Evolutionary conservation across 2,888 invertebrate genomes (phyloP).

Genomic region (Volucella zonaria): DNA sequence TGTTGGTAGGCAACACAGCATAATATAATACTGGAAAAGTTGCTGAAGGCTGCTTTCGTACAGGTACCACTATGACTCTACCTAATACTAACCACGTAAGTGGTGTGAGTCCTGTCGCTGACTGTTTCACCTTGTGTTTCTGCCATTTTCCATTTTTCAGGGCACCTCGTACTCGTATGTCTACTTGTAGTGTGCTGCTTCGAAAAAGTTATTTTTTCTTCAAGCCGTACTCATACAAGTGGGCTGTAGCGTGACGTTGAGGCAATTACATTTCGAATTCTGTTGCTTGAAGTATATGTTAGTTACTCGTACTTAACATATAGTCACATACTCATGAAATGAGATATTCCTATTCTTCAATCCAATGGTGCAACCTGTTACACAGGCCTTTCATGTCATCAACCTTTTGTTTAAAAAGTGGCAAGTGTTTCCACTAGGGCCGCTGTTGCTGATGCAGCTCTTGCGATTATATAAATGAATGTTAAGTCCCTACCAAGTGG

Average conservation of each 20-base stretch:
- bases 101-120: constrained; percentile 10
- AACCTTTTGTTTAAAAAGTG: constrained; percentile 18
- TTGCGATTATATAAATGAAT: too few relatives aligned
- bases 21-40: too few relatives aligned
- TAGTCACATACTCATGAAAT: neutral
- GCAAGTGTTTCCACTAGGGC: neutral
- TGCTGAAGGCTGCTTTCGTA: too few relatives aligned
- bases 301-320: neutral
- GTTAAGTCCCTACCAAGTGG: too few relatives aligned
- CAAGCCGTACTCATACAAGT: neutral
- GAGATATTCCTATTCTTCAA: constrained; percentile 4
- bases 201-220: too few relatives aligned
- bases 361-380: constrained; percentile 44
- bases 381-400: constrained; percentile 38
- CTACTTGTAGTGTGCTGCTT: neutral
- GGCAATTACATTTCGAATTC: constrained; percentile 55
- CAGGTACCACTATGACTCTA: too few relatives aligned
- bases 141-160: constrained; percentile 7
- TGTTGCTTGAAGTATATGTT: constrained; percentile 21
- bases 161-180: neutral
- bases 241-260: neutral
- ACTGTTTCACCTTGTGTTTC: neutral
- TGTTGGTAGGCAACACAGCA: too few relatives aligned
- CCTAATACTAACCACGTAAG: neutral
- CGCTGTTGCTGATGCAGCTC: too few relatives aligned